These are phyloP conservation scores for Diorhabda elongata DNA, from an alignment of 1,140 invertebrate species.

Conservation along the genomic window DNA sequence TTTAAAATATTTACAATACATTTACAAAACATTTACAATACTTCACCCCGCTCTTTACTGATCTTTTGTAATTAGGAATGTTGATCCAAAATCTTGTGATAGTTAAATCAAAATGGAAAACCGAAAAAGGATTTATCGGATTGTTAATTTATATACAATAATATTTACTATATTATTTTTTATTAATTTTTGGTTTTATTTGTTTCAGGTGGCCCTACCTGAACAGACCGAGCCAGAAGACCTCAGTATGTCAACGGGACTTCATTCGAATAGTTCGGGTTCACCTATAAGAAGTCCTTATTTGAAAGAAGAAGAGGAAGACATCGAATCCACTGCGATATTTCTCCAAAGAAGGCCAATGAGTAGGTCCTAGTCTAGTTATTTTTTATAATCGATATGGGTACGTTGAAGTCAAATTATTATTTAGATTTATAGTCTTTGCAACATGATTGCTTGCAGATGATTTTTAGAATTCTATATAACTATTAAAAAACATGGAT, in stretches of 20 bases:
- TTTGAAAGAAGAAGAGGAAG: constrained; percentile 35
- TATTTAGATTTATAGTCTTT: constrained; percentile 9
- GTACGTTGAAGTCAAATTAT: constrained; percentile 27
- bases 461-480: not conserved
- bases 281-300: constrained; percentile 40
- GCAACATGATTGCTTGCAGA: not conserved
- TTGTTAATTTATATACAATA: too few species aligned
- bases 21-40: too few species aligned
- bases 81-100: too few species aligned
- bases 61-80: too few species aligned
- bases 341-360: constrained; percentile 33
- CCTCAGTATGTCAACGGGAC: constrained; percentile 59
- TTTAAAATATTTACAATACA: too few species aligned
- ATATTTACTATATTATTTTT: too few species aligned
- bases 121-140: too few species aligned
- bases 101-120: too few species aligned
- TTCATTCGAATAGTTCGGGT: constrained; percentile 39
- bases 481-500: too few species aligned
- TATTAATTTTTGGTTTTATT: not conserved
- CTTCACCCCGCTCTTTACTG: too few species aligned
- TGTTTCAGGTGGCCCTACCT: constrained; percentile 51
- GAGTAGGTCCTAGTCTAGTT: constrained; percentile 34
- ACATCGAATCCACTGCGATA: constrained; percentile 30
- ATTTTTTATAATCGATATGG: constrained; percentile 20
- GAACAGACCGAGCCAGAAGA: constrained; percentile 89